Conservation (phyloP, 1,140 invertebrate species). For the Coelopa frigida region DNA sequence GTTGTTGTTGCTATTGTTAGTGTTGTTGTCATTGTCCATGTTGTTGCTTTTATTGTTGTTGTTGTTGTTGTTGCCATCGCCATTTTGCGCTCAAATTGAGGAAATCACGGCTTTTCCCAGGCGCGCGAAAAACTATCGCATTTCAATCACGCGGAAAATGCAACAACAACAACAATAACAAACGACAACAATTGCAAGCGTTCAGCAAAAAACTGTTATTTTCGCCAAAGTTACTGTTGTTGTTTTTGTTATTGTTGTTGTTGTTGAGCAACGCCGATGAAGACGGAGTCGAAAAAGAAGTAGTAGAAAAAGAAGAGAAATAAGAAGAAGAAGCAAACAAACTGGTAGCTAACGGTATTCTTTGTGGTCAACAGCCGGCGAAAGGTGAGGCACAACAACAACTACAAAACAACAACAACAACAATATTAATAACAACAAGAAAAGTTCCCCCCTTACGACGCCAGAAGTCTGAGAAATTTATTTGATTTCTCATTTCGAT, state of each 20-base stretch:
- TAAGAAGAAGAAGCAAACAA: no score
- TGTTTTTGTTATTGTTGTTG: no score
- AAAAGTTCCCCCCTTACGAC: background rate
- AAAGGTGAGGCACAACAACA: background rate
- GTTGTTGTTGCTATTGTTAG: slow-evolving; percentile 2
- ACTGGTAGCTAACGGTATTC: no score
- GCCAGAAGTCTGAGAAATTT: no score
- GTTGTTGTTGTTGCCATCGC: slow-evolving; percentile 4
- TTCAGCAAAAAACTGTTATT: no score
- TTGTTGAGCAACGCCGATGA: no score
- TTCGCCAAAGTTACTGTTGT: no score
- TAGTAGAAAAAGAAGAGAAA: no score
- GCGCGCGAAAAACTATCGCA: slow-evolving; percentile 14
- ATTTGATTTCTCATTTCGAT: no score
- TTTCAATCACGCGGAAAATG: slow-evolving; percentile 11
- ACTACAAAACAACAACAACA: background rate
- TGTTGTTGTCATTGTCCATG: slow-evolving; percentile 1
- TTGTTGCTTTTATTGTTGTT: slow-evolving; percentile 4
- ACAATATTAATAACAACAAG: background rate
- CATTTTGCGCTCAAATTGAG: slow-evolving; percentile 7
- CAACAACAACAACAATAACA: background rate
- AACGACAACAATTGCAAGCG: background rate
- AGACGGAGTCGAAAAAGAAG: no score
- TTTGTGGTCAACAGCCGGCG: background rate
- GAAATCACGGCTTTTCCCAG: slow-evolving; percentile 13